Base-by-base conservation (phyloP, 2,113 vertebrate species). In the Plotosus lineatus region DNA sequence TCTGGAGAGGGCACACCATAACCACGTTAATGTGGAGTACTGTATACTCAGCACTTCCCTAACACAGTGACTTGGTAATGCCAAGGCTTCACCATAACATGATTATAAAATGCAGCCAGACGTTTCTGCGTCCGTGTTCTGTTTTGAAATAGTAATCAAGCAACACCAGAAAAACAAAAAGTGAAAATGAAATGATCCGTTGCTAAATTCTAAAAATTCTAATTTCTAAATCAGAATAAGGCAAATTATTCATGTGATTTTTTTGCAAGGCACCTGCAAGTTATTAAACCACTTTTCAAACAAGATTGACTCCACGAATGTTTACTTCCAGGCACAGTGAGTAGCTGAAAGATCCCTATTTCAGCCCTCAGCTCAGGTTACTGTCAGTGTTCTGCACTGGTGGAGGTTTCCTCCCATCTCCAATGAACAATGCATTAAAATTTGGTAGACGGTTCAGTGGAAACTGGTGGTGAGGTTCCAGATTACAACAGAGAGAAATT, bases 271-370 rank as follows among this genome's bases (percentile, higher is more conserved):
- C 82, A 83, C 14, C 26, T 79, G 26, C 73, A 79, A 53, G 46
- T 36, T 8, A 79, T 58, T 79, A 75, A 83, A 79, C 36, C 50
- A 68, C n/a, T 79, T 83, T 83, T 69, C 42, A 75, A 75, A 79
- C 33, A n/a, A n/a, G 0, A 75, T 10, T 74, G 46, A 51, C n/a
- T 31, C 5, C 17, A 17, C 75, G 7, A 38, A 23, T 53, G 14
- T 10, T 50, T 74, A n/a, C n/a, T 23, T 55, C 12, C 14, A 58
- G n/a, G 1, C 26, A 63, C 31, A 19, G 15, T 36, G 60, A 21
- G 31, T 9, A 66, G 21, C 36, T 42, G 9, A 3, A 66, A 23
- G 10, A 1, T 23, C 38, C 2, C 10, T 11, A n/a, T 66, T 66
- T 42, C 9, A 66, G 42, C 6, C 36, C 31, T 21, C 15, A 17